phyloP scores from a whole-genome alignment of 2,888 invertebrate genomes.

The Drosophila anomalata region DNA sequence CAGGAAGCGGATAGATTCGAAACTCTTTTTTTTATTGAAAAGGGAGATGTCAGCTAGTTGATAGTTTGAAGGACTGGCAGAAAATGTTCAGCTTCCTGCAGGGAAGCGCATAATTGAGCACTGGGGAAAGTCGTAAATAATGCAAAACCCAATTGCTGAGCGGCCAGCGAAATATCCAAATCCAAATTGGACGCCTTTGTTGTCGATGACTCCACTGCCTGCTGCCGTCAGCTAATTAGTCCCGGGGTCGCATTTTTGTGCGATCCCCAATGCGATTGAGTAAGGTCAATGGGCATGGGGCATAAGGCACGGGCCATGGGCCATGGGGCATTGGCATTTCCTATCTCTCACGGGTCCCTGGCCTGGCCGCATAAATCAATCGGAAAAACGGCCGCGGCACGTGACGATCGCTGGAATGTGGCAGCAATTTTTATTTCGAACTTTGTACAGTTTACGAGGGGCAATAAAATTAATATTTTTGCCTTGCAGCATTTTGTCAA shows the following conservation, averaged over 20 bases:
- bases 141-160: slow-evolving; percentile 48
- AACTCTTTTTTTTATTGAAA: slow-evolving; percentile 29
- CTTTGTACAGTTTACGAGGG: slow-evolving; percentile 50
- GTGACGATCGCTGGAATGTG: slow-evolving; percentile 53
- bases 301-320: background rate
- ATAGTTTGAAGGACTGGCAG: slow-evolving; percentile 63
- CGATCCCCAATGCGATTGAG: slow-evolving; percentile 35
- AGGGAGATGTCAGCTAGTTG: slow-evolving; percentile 3
- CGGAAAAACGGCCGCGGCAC: slow-evolving; percentile 35
- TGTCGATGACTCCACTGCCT: slow-evolving; percentile 12
- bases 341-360: slow-evolving; percentile 29
- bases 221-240: slow-evolving; percentile 40
- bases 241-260: slow-evolving; percentile 30
- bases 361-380: slow-evolving; percentile 46
- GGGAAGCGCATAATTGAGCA: slow-evolving; percentile 64
- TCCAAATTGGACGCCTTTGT: slow-evolving; percentile 42
- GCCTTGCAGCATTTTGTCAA: slow-evolving; percentile 47
- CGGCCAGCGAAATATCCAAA: slow-evolving; percentile 31
- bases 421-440: slow-evolving; percentile 51
- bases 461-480: slow-evolving; percentile 60
- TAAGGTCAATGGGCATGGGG: slow-evolving; percentile 38
- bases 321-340: slow-evolving; percentile 19
- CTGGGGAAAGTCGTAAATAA: slow-evolving; percentile 63
- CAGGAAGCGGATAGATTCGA: slow-evolving; percentile 22
- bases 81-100: slow-evolving; percentile 58